Base-by-base conservation (phyloP, 2,113 vertebrate species). In the Ameiurus melas region DNA sequence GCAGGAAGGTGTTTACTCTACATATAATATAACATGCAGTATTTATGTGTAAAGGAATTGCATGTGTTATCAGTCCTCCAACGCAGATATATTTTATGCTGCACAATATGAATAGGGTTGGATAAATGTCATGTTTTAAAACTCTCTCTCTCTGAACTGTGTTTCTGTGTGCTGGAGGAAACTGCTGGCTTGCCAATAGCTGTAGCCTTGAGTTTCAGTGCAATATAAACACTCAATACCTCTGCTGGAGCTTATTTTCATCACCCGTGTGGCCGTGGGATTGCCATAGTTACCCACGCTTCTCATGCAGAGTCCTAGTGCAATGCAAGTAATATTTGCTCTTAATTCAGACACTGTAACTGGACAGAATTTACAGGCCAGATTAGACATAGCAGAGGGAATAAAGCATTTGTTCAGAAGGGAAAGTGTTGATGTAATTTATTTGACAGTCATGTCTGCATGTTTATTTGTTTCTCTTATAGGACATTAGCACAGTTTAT, bases 401-500 rank as follows among this genome's bases (percentile, higher is more conserved):
- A 75, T 60, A 58, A 64, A 86, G n/a, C 68, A 85, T 80, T 57
- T 10, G 47, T 86, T 70, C 57, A 64, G 39, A 80, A 58, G 14
- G 43, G 33, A 62, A 71, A 20, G 20, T 25, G 55, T 36, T 82
- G 39, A 66, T 84, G 51, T 62, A 47, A 66, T 80, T 87, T 82
- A 78, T 85, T 81, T 30, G 9, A 19, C 33, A 81, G 80, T 86
- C 71, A 78, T 84, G 33, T 82, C 51, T 88, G 13, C 22, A 62
- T 83, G 58, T 58, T 16, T 78, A 83, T 73, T 84, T 90, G 71
- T 30, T 66, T 87, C 71, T 90, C 60, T 92, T 86, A 51, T 91
- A 99, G 98, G 98, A 99, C 81, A 99, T 99, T 89, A 99, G 98
- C 92, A 97, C 97, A 4, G 95, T 99, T 0, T 99, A 99, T 91